phyloP scores from a whole-genome alignment of 2,113 vertebrate species.

The Micronisus gabar region DNA sequence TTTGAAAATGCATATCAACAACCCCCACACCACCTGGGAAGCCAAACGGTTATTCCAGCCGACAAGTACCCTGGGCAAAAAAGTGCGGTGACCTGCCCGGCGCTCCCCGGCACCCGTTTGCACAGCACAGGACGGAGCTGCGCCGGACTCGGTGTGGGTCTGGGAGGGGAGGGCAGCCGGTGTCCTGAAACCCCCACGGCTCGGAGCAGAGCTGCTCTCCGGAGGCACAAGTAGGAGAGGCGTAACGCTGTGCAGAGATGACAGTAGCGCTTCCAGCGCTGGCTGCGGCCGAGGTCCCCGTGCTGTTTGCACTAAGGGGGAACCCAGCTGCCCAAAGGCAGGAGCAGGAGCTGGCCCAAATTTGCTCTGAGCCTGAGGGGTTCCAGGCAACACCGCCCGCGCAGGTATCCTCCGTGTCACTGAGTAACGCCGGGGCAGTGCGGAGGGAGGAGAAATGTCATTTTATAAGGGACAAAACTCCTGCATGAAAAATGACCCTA shows the following conservation, averaged over 20 bases:
- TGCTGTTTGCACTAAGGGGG: too few species aligned
- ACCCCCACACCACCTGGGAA: neutral
- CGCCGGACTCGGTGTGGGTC: neutral
- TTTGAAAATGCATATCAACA: neutral
- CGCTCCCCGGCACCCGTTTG: neutral
- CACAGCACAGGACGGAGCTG: neutral
- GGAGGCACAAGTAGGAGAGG: neutral
- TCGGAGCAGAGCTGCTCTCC: neutral
- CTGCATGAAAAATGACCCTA: neutral
- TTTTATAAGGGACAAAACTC: neutral
- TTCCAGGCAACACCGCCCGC: neutral
- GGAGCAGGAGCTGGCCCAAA: neutral
- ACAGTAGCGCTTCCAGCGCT: neutral
- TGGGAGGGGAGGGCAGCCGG: fast-evolving
- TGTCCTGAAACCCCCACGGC: neutral
- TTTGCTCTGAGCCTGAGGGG: neutral
- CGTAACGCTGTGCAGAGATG: fast-evolving
- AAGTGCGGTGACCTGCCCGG: neutral
- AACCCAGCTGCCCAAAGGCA: neutral
- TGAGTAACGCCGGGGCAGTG: too few species aligned
- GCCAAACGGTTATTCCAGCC: neutral
- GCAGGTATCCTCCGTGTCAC: too few species aligned
- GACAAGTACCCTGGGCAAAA: neutral
- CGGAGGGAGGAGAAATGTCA: neutral
- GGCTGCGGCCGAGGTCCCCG: neutral